Conservation (phyloP, 1,140 invertebrate species). For the Caenorhabditis briggsae region DNA sequence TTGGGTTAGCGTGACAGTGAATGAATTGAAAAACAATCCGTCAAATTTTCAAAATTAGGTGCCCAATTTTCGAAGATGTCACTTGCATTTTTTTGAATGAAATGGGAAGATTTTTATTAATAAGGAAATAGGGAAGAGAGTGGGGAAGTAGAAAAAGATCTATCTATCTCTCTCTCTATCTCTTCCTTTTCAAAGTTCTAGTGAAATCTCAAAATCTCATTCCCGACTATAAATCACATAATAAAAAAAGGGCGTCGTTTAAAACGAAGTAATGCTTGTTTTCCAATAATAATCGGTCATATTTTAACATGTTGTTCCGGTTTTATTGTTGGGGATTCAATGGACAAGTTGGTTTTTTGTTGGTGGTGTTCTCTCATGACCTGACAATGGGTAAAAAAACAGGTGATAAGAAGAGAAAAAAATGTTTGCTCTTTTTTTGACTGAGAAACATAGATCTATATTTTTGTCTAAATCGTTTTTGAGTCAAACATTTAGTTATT, state of each 20-base stretch:
- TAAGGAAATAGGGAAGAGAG: neutral
- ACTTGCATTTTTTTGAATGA: neutral
- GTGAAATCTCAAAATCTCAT: neutral
- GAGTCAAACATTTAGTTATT: no score
- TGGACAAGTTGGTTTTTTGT: neutral
- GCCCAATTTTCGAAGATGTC: no score
- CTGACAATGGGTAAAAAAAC: neutral
- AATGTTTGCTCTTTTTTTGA: neutral
- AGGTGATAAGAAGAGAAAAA: neutral
- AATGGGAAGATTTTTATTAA: neutral
- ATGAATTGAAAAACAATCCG: neutral
- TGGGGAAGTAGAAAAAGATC: no score
- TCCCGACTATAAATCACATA: slow-evolving; percentile 27
- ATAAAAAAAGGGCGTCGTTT: neutral
- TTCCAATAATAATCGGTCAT: slow-evolving; percentile 33
- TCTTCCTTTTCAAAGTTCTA: no score
- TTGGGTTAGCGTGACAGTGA: neutral
- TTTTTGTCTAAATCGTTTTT: no score
- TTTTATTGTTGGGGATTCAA: neutral
- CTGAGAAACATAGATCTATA: neutral
- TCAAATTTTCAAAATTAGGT: slow-evolving; percentile 14
- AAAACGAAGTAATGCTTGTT: neutral
- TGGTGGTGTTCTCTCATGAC: slow-evolving; percentile 3
- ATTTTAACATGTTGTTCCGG: slow-evolving; percentile 34
- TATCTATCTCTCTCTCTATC: no score